These are phyloP conservation scores for Scaptomyza parva DNA, from an alignment of 2,888 invertebrate genomes.

Conservation along the genomic window DNA sequence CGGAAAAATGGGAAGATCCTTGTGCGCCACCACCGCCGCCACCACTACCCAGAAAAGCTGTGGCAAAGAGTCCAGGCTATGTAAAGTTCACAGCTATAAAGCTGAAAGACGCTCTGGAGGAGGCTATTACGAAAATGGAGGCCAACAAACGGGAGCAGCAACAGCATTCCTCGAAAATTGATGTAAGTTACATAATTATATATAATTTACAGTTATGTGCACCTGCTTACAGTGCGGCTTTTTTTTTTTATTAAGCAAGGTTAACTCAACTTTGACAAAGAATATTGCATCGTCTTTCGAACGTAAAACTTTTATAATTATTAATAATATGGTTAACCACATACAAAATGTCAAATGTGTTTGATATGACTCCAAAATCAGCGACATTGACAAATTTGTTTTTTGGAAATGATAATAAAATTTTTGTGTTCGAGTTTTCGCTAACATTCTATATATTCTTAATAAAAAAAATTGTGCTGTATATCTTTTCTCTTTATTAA, in stretches of 20 bases:
- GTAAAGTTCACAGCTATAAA: constrained; percentile 58
- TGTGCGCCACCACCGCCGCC: constrained; percentile 72
- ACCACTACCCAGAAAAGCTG: constrained; percentile 50
- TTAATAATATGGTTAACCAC: constrained; percentile 4
- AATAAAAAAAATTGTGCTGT: constrained; percentile 26
- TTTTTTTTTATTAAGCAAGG: background rate
- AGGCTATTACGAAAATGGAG: constrained; percentile 71
- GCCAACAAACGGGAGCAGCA: constrained; percentile 46
- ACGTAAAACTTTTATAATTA: background rate
- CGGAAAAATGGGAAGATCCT: constrained; percentile 69
- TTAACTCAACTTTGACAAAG: background rate
- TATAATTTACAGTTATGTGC: constrained; percentile 16
- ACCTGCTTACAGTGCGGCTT: too few species aligned
- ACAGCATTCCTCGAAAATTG: constrained; percentile 13
- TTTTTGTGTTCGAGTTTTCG: constrained; percentile 40
- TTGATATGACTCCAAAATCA: constrained; percentile 8
- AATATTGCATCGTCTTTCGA: background rate
- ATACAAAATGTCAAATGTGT: constrained; percentile 11
- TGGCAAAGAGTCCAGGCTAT: constrained; percentile 36
- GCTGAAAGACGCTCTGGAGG: constrained; percentile 68
- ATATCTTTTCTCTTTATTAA: constrained; percentile 4
- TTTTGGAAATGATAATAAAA: constrained; percentile 45
- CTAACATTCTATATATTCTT: constrained; percentile 9
- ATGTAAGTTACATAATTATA: constrained; percentile 32
- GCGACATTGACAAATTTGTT: constrained; percentile 28